Percentiles rank a stretch among this genome's conserved stretches.
These are phyloP conservation scores for Tachina fera DNA, from an alignment of 2,888 invertebrate species.

Conservation along the genomic window DNA sequence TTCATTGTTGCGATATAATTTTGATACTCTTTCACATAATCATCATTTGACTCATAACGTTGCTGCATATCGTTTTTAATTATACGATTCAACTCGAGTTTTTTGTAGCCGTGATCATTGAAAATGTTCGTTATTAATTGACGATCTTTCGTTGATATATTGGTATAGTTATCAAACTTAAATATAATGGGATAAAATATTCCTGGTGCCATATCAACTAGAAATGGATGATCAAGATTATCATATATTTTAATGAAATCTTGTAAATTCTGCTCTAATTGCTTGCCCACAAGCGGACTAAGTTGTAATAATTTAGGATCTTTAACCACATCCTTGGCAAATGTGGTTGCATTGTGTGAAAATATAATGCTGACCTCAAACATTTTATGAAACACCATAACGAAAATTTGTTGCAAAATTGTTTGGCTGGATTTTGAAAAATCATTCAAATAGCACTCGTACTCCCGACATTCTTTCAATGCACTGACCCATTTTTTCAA, in stretches of 20 bases:
- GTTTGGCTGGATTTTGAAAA: not conserved
- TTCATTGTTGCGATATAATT: not conserved
- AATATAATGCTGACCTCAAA: not conserved
- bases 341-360: not conserved
- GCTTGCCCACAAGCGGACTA: not conserved
- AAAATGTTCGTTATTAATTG: not conserved
- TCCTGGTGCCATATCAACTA: not conserved
- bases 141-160: not conserved
- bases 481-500: too few relatives aligned
- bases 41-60: not conserved
- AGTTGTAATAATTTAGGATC: constrained; percentile 8
- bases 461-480: too few relatives aligned
- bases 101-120: not conserved
- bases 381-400: not conserved
- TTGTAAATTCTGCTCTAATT: not conserved
- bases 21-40: not conserved
- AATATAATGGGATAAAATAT: not conserved
- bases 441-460: not conserved
- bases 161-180: not conserved
- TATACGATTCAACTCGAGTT: not conserved
- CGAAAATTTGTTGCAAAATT: not conserved
- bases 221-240: not conserved
- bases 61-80: not conserved
- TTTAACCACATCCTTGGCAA: not conserved
- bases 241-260: not conserved